phyloP scores from a whole-genome alignment of 2,797 vertebrate genomes.

The Enteromius paludinosus region DNA sequence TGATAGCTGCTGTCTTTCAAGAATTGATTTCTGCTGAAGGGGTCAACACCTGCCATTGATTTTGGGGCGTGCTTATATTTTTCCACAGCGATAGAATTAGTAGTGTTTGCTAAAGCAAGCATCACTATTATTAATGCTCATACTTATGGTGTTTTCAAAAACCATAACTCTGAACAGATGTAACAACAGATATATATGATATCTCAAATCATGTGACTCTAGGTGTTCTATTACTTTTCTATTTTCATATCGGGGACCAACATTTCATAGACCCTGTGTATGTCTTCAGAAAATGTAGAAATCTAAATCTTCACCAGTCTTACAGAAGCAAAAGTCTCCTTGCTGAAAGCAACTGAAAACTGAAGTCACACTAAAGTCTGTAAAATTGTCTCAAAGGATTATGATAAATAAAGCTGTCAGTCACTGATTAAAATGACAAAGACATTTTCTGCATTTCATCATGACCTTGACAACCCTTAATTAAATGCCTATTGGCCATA shows the following conservation, averaged over 20 bases:
- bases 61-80: constrained; percentile 1
- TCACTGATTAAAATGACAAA: constrained; percentile 14
- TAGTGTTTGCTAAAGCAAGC: neutral
- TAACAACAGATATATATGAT: too few relatives aligned
- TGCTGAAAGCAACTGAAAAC: neutral
- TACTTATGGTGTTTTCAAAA: neutral
- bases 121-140: neutral
- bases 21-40: constrained; percentile 29
- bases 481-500: neutral
- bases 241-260: neutral
- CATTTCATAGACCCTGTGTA: neutral
- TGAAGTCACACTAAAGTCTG: neutral
- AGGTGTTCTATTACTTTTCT: neutral
- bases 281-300: too few relatives aligned
- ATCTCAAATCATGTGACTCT: constrained; percentile 1
- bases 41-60: constrained; percentile 26
- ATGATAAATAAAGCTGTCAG: constrained; percentile 2
- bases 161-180: too few relatives aligned
- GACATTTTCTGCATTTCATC: neutral
- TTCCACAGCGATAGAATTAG: neutral
- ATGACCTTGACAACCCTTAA: constrained; percentile 5
- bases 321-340: neutral
- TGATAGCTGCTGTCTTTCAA: constrained; percentile 29
- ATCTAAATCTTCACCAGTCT: neutral
- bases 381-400: neutral